Percentiles rank a stretch among this genome's conserved stretches.
Conservation (phyloP, 2,888 invertebrate species). For the Rhagophthalmus giganteus region DNA sequence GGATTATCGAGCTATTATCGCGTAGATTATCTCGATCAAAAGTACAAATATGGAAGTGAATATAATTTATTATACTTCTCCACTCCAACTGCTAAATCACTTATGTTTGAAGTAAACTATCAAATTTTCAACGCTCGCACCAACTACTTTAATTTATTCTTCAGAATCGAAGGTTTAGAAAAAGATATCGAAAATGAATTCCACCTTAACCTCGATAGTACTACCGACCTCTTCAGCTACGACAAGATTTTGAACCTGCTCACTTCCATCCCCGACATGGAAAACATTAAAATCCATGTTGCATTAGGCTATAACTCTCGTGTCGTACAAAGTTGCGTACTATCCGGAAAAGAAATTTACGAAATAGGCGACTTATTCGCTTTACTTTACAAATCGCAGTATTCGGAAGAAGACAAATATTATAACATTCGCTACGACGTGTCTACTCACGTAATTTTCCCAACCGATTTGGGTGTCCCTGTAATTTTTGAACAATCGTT, state of each 20-base stretch:
- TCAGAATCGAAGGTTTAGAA: conserved; percentile 37
- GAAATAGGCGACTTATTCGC: too few species aligned
- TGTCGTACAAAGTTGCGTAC: too few species aligned
- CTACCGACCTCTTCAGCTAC: conserved; percentile 27
- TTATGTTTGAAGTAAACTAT: conserved; percentile 27
- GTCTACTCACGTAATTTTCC: conserved; percentile 37
- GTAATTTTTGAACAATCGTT: conserved; percentile 44
- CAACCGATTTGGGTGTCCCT: conserved; percentile 54
- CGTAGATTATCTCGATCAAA: conserved; percentile 52
- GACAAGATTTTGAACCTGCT: conserved; percentile 19
- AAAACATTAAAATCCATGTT: conserved; percentile 34
- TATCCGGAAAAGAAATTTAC: too few species aligned
- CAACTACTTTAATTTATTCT: conserved; percentile 17
- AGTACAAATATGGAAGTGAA: conserved; percentile 53
- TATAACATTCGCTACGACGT: too few species aligned
- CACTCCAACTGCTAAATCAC: conserved; percentile 27
- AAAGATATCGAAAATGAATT: conserved; percentile 28
- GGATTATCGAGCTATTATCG: conserved; percentile 47
- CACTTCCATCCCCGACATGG: conserved; percentile 25
- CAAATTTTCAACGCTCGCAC: conserved; percentile 32
- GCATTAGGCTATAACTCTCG: too few species aligned
- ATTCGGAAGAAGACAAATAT: too few species aligned
- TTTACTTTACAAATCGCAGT: too few species aligned
- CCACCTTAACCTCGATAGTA: conserved; percentile 21
- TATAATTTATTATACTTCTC: conserved; percentile 38